A percentile compares a stretch with the other conserved stretches of the same genome.
These are phyloP conservation scores for Lerema accius DNA, from an alignment of 1,140 invertebrate species.

Conservation along the genomic window DNA sequence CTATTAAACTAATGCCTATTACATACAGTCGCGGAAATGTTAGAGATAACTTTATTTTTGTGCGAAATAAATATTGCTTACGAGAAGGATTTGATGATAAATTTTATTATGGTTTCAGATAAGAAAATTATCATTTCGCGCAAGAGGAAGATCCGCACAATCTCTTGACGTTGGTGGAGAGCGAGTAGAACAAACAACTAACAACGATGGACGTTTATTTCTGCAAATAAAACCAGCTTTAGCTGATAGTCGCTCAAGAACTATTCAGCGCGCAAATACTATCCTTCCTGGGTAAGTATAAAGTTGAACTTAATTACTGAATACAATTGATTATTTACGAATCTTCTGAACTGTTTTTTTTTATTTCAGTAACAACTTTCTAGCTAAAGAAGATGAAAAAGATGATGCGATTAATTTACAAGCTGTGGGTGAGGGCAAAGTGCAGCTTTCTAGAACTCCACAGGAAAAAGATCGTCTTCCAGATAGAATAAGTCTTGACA, in stretches of 20 bases:
- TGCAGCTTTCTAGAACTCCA: constrained; percentile 86
- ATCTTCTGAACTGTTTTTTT: neutral
- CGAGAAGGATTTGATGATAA: neutral
- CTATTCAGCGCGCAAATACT: constrained; percentile 63
- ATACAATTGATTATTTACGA: neutral
- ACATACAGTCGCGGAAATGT: constrained; percentile 78
- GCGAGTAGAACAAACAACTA: constrained; percentile 53
- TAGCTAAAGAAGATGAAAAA: constrained; percentile 62
- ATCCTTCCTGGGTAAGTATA: constrained; percentile 56
- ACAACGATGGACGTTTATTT: constrained; percentile 71
- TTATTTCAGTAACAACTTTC: constrained; percentile 56
- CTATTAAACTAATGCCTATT: constrained; percentile 71
- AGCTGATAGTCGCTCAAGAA: constrained; percentile 59
- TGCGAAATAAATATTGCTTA: constrained; percentile 15
- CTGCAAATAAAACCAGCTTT: constrained; percentile 78
- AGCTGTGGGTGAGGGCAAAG: constrained; percentile 82
- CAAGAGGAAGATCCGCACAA: constrained; percentile 75
- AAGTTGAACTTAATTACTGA: neutral
- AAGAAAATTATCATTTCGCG: constrained; percentile 73
- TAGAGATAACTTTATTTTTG: constrained; percentile 39
- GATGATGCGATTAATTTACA: constrained; percentile 66
- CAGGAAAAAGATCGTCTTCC: constrained; percentile 89
- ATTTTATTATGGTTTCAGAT: constrained; percentile 53
- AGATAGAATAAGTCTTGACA: constrained; percentile 90
- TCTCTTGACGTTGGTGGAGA: constrained; percentile 69